phyloP scores from a whole-genome alignment of 2,888 invertebrate species.

The Marasmarcha lunaedactyla region DNA sequence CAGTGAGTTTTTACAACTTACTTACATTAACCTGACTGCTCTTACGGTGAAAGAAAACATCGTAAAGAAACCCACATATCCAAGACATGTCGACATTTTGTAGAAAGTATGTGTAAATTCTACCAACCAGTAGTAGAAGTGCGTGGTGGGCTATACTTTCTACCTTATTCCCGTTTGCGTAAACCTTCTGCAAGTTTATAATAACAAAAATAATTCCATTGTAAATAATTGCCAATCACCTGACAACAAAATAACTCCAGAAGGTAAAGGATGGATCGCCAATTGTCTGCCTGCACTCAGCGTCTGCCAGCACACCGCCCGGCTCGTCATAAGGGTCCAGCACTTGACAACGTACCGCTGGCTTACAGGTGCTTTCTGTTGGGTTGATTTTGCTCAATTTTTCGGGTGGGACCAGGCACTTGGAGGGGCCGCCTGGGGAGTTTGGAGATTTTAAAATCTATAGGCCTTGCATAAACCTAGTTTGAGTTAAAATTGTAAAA shows the following conservation, averaged over 20 bases:
- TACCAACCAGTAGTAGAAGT: background rate
- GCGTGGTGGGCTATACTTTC: constrained; percentile 3
- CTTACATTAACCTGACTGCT: no score
- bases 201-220: no score
- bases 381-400: constrained; percentile 40
- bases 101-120: no score
- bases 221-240: no score
- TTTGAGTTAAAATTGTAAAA: background rate
- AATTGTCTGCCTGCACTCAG: constrained; percentile 72
- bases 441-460: background rate
- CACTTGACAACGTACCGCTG: constrained; percentile 78
- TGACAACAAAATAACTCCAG: constrained; percentile 77
- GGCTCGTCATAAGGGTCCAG: constrained; percentile 77
- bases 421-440: constrained; percentile 38
- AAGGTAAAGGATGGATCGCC: constrained; percentile 78
- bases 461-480: background rate
- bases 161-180: no score
- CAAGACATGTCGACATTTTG: no score
- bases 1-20: no score
- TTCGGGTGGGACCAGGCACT: constrained; percentile 73
- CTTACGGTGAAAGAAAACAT: no score
- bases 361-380: constrained; percentile 63
- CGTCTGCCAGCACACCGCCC: constrained; percentile 75
- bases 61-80: no score
- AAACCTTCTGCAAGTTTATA: no score